Conservation (phyloP, 2,797 vertebrate species). For the Spinus pinus region DNA sequence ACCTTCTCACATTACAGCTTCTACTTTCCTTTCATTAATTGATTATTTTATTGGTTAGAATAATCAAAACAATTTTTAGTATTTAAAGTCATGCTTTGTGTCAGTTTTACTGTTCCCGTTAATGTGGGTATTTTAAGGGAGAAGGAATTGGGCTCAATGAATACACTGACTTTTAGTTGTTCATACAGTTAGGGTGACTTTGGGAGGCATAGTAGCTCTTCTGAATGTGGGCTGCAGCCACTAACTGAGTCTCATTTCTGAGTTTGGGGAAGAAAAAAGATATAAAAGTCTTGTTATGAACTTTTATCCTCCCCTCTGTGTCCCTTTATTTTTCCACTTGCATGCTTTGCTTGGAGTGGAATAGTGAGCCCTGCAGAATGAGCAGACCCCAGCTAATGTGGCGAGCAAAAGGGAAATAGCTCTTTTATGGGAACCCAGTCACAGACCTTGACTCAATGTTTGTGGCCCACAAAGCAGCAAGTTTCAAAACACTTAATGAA, state of each 20-base stretch:
- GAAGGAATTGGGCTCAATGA: not conserved
- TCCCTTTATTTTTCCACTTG: not conserved
- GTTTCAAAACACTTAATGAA: not conserved
- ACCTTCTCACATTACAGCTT: not conserved
- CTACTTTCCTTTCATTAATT: not conserved
- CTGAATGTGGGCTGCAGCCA: not conserved
- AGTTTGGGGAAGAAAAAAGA: rapidly evolving
- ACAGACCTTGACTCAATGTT: not conserved
- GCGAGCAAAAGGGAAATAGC: not conserved
- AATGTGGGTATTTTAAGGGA: not conserved
- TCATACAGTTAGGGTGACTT: not conserved
- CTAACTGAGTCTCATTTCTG: not conserved
- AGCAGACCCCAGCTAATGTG: not conserved
- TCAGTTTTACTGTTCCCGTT: not conserved
- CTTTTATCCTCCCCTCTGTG: not conserved
- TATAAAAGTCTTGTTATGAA: not conserved
- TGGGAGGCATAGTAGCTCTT: not conserved
- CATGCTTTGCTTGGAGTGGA: not conserved
- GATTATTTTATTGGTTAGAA: not conserved
- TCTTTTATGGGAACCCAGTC: not conserved
- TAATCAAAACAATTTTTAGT: not conserved
- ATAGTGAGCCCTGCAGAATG: not conserved
- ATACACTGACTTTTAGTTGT: not conserved
- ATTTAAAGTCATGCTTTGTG: not conserved
- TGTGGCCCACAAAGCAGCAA: not conserved